Conservation (phyloP, 2,113 vertebrate genomes). For the Macroglossus sobrinus region DNA sequence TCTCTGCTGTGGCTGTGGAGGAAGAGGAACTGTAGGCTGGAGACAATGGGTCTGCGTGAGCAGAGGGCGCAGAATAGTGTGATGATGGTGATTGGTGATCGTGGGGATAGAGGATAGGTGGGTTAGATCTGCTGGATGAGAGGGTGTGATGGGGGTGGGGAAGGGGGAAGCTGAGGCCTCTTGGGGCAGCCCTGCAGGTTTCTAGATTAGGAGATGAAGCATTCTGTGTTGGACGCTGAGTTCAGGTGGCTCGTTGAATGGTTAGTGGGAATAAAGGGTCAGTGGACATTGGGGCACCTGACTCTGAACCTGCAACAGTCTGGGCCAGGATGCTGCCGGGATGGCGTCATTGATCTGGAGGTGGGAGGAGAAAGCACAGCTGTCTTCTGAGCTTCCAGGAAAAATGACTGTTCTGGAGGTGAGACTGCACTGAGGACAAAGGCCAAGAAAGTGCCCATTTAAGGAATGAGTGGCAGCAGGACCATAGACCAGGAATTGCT, state of each 20-base stretch:
- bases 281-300: too few species aligned
- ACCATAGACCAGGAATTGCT: not conserved
- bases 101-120: too few species aligned
- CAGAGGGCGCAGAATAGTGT: not conserved
- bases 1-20: not conserved
- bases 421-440: not conserved
- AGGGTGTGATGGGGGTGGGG: not conserved
- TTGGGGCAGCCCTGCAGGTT: not conserved
- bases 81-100: too few species aligned
- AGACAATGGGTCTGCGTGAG: rapidly evolving
- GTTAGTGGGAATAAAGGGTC: not conserved
- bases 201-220: not conserved
- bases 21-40: not conserved
- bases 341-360: not conserved
- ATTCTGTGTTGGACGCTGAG: not conserved
- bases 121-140: not conserved
- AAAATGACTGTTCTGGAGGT: not conserved
- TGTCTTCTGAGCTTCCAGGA: not conserved
- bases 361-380: not conserved
- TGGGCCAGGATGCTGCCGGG: not conserved
- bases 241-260: not conserved
- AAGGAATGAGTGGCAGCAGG: not conserved
- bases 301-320: not conserved
- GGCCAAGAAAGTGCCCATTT: not conserved
- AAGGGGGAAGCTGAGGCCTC: not conserved